A percentile compares a stretch with the other conserved stretches of the same genome.
Evolutionary conservation across 2,888 invertebrate species (phyloP).

Genomic region (Lucinisca nassula): DNA sequence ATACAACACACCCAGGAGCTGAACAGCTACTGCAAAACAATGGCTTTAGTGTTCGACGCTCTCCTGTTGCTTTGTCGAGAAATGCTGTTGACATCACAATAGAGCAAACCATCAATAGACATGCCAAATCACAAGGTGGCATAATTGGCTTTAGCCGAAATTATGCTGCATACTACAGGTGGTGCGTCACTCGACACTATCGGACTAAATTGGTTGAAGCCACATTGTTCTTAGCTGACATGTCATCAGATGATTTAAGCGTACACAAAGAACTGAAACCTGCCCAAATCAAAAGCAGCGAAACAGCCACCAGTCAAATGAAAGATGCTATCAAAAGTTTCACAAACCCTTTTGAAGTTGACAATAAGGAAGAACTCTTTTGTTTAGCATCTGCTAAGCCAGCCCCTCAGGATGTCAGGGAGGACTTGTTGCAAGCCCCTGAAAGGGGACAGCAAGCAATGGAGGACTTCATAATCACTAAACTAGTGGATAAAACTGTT

Average conservation of each 20-base stretch:
- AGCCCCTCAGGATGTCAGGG: too few species aligned
- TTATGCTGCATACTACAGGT: constrained; percentile 50
- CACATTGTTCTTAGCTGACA: constrained; percentile 24
- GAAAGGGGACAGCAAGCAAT: too few species aligned
- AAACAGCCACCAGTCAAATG: constrained; percentile 12
- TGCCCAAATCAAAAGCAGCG: too few species aligned
- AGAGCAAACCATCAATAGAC: constrained; percentile 64
- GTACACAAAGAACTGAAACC: constrained; percentile 49
- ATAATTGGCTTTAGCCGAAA: constrained; percentile 60
- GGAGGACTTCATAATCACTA: too few species aligned
- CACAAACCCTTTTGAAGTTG: constrained; percentile 38
- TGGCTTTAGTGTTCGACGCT: constrained; percentile 59
- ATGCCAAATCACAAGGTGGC: constrained; percentile 58
- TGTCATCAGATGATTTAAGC: constrained; percentile 18
- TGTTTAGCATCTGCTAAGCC: too few species aligned
- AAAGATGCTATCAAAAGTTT: constrained; percentile 28
- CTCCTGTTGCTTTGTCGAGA: constrained; percentile 36
- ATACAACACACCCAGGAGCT: constrained; percentile 50
- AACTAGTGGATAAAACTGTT: too few species aligned
- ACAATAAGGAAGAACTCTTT: constrained; percentile 26
- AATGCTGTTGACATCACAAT: constrained; percentile 64
- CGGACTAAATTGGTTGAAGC: constrained; percentile 48
- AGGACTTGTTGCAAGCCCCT: too few species aligned
- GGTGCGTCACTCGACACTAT: constrained; percentile 46
- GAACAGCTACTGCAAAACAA: constrained; percentile 29